Base-by-base conservation (phyloP, 2,113 vertebrate species). In the Enhydra lutris region DNA sequence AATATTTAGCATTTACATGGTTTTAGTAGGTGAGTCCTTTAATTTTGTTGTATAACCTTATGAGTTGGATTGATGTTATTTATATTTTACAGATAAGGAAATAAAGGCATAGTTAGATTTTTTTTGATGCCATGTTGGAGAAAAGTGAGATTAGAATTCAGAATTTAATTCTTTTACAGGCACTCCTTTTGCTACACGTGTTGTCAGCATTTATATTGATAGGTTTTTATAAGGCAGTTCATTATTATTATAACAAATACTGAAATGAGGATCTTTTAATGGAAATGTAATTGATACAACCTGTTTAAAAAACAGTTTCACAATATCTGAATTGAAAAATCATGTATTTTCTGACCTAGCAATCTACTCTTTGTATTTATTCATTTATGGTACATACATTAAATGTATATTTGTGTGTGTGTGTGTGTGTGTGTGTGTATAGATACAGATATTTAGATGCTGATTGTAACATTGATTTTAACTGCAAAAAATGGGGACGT, bases 71-170 rank as follows among this genome's bases (percentile, higher is more conserved):
- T 50, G n/a, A 15, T 93, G 50, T 71, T 11, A 42, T 85, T 85
- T 91, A 29, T 84, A 34, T 78, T 85, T 85, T 90, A 85, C 20
- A 94, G 55, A 42, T 94, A 91, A 86, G 63, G 73, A 94, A 73
- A 39, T 94, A 34, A 78, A 78, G 14, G 11, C 78, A 42, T 85
- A 45, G 36, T 82, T 83, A 39, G 29, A 59, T 59, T 59, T 59
- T 59, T 87, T 81, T 93, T 50, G 45, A 65, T 88, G 69, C 8
- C 81, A 2, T 23, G 34, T 57, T 89, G 50, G 31, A 65, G 39
- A 78, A 89, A 67, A 89, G 23, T 76, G 69, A 89, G 59, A 71
- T 85, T 55, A 95, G 45, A 84, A 76, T 84, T 95, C 74, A 74
- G 29, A 90, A 71, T 96, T 89, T 76, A 39, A 47, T 91, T 71